Percentiles rank a stretch among this genome's conserved stretches.
These are phyloP conservation scores for Ispidina lecontei DNA, from an alignment of 2,797 vertebrate species.

Conservation along the genomic window DNA sequence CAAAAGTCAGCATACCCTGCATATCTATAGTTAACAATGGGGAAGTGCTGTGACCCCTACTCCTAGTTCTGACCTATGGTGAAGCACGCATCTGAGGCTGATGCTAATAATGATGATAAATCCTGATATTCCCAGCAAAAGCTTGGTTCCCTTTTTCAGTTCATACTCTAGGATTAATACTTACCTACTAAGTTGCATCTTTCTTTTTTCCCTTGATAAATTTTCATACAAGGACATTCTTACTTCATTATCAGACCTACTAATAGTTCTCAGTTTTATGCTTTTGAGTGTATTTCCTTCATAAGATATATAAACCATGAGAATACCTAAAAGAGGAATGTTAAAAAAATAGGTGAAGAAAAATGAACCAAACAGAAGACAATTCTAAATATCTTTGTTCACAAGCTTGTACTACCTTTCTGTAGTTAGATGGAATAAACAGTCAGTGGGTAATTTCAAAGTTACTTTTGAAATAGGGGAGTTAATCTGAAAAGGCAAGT, in stretches of 20 bases:
- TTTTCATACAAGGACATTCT: not conserved
- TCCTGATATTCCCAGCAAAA: not conserved
- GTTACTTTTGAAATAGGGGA: not conserved
- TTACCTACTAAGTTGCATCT: not conserved
- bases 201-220: not conserved
- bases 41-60: accelerated
- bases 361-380: not conserved
- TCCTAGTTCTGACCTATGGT: not conserved
- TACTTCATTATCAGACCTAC: not conserved
- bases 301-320: not conserved
- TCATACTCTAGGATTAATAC: not conserved
- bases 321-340: not conserved
- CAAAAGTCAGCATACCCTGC: not conserved
- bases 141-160: not conserved
- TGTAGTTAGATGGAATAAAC: not conserved
- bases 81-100: not conserved
- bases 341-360: not conserved
- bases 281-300: not conserved
- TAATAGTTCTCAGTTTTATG: not conserved
- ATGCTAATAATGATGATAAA: too few relatives aligned
- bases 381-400: not conserved
- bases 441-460: not conserved
- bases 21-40: not conserved
- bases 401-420: not conserved
- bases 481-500: not conserved